These are phyloP conservation scores for Osedax frankpressi DNA, from an alignment of 2,888 invertebrate species.

Conservation along the genomic window DNA sequence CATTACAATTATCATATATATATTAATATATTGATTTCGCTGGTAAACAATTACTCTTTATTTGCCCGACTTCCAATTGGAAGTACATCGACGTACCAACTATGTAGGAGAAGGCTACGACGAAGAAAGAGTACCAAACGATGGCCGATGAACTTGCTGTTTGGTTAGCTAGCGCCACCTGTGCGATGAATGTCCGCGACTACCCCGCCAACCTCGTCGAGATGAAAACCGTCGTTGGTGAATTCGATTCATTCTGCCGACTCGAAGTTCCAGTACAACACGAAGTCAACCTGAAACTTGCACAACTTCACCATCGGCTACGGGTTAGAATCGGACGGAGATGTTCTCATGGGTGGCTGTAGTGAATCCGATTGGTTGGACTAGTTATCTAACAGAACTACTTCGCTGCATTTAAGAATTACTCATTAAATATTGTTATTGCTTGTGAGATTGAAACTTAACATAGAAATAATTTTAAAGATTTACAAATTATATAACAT, in stretches of 20 bases:
- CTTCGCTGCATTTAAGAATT: too few relatives aligned
- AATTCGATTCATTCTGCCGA: background rate
- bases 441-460: too few relatives aligned
- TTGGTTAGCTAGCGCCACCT: constrained; percentile 82
- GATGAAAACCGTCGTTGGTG: constrained; percentile 55
- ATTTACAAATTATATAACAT: too few relatives aligned
- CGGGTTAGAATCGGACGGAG: background rate
- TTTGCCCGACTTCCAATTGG: background rate
- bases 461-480: too few relatives aligned
- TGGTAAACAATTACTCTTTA: too few relatives aligned
- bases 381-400: too few relatives aligned
- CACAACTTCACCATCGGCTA: background rate
- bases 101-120: constrained; percentile 54
- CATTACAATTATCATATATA: too few relatives aligned
- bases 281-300: background rate
- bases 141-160: constrained; percentile 70
- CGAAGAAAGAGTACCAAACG: constrained; percentile 79
- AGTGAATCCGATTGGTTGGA: too few relatives aligned
- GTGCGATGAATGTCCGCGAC: constrained; percentile 71
- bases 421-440: too few relatives aligned
- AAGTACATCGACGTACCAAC: background rate
- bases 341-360: too few relatives aligned
- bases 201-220: constrained; percentile 85
- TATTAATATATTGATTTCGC: too few relatives aligned
- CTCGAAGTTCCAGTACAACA: background rate